Base-by-base conservation (phyloP, 1,140 invertebrate genomes). In the Zaprionus vittiger region DNA sequence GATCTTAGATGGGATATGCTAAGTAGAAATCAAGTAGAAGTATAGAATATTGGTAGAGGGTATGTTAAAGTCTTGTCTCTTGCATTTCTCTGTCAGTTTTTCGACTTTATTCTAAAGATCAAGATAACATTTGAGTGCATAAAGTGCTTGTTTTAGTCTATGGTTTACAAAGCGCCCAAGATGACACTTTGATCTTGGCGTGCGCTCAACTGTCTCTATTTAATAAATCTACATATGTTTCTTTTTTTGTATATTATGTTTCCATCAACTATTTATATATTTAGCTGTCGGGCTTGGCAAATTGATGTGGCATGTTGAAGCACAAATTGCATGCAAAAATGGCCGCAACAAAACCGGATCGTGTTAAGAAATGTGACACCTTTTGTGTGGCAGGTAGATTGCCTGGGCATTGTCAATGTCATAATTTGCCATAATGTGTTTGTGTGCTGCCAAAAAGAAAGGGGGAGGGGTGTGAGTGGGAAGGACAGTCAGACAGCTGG, bases 381-480 rank as follows among this genome's bases (percentile, higher is more conserved):
- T 79, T 61, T 61, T 56, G 62, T 56, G 41, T 17, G 38, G 24
- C 34, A 75, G 54, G 60, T 61, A 44, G 59, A 59, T 63, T 82
- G 84, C 71, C 56, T 26, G 49, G 68, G 69, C 74, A 81, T 81
- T 84, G 82, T 89, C 83, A 89, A 90, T 87, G 81, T 89, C 85
- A 90, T 89, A 89, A 89, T 89, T 89, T 89, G 84, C 84, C 84
- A 87, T 84, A 89, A 81, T 85, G 67, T 79, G 54, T 34, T 26
- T 47, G 28, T 38, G 22, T 5, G n/a, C 5, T 54, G 22, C 11
- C 37, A 44, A 49, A 38, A 20, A 37, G 47, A 28, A 44, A 12
- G 11, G 6, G 24, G 28, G 41, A 12, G 20, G 44, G 2, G 49
- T n/a, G 12, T 15, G 44, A 14, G 22, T 2, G 5, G 31, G 17